Conservation (phyloP, 1,140 invertebrate genomes). For the Dinothrombium tinctorium region DNA sequence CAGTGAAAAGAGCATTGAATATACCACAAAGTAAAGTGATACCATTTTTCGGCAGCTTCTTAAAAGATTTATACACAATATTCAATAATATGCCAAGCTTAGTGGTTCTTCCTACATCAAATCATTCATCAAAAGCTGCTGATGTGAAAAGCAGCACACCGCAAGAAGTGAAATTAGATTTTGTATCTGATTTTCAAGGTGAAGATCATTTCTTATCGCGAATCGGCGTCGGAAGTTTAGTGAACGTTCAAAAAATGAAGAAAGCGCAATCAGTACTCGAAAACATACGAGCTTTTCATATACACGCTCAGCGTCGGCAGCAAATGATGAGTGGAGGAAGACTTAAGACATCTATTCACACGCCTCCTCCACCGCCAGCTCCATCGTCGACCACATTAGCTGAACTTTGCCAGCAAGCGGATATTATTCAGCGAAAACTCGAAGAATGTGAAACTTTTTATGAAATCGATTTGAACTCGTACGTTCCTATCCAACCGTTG, state of each 20-base stretch:
- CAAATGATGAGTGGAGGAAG: not conserved
- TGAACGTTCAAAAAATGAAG: constrained; percentile 61
- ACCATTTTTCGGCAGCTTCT: constrained; percentile 77
- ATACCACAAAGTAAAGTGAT: constrained; percentile 68
- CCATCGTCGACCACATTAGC: not conserved
- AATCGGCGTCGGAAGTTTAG: constrained; percentile 53
- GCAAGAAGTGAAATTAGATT: not conserved
- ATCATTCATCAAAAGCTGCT: not conserved
- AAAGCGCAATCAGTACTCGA: constrained; percentile 46
- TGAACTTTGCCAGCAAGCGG: not conserved
- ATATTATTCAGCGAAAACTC: not conserved
- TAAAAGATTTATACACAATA: constrained; percentile 54
- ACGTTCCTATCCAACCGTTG: constrained; percentile 58
- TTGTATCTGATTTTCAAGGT: constrained; percentile 8
- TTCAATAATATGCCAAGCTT: constrained; percentile 38
- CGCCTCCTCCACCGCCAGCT: not conserved
- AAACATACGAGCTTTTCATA: constrained; percentile 37
- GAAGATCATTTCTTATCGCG: constrained; percentile 34
- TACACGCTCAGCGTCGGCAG: constrained; percentile 20
- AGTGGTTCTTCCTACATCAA: constrained; percentile 30
- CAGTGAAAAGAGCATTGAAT: constrained; percentile 49
- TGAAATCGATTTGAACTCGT: constrained; percentile 32
- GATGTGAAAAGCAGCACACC: not conserved
- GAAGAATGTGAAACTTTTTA: constrained; percentile 15
- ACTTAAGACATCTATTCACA: not conserved